Evolutionary conservation across 2,888 invertebrate species (phyloP), one percentile per base, ranked within the genome.

Genomic region (Coenonympha arcania): DNA sequence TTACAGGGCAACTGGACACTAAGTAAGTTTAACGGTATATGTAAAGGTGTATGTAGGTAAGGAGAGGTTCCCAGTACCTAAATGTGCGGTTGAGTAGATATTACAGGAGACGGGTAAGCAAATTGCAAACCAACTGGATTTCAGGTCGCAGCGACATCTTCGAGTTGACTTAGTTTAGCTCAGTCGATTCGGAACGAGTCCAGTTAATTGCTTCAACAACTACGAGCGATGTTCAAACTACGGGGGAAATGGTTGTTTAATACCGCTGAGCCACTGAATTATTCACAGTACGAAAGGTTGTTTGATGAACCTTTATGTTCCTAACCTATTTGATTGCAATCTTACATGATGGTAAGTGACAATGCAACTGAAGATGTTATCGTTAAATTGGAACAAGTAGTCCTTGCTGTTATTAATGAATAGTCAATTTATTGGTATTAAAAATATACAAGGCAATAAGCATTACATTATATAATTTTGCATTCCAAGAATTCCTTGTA

Each of bases 181-280:
- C 34, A 55, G 50, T 41, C 44, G 45, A 54, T 46, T 47, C 54
- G 51, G 63, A 56, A 62, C 63, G 65, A 65, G 72, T 66, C 65
- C 65, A 60, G 69, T 68, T 79, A 79, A 81, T 78, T 77, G 68
- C 70, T 69, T 54, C 65, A 59, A 68, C 65, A 67, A 68, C 64
- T 67, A 62, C 59, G 57, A 52, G 22, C 22, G 9, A 36, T 19
- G 24, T 30, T 19, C 18, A 30, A 41, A 19, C 19, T 41, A 36
- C 8, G 22, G 15, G 24, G 6, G 6, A 24, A 24, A 9, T 39
- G 22, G 13, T 39, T 13, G 15, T 33, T 33, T 9, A 33, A 8
- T 33, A 6, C 15, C 9, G 9, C 31, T 33, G 16, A 33, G 15
- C 16, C 31, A n/a, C n/a, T n/a, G n/a, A n/a, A n/a, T n/a, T 15